Percentiles rank a stretch among this genome's conserved stretches.
These are phyloP conservation scores for Elaphurus davidianus DNA, from an alignment of 2,113 vertebrate species.

Conservation along the genomic window DNA sequence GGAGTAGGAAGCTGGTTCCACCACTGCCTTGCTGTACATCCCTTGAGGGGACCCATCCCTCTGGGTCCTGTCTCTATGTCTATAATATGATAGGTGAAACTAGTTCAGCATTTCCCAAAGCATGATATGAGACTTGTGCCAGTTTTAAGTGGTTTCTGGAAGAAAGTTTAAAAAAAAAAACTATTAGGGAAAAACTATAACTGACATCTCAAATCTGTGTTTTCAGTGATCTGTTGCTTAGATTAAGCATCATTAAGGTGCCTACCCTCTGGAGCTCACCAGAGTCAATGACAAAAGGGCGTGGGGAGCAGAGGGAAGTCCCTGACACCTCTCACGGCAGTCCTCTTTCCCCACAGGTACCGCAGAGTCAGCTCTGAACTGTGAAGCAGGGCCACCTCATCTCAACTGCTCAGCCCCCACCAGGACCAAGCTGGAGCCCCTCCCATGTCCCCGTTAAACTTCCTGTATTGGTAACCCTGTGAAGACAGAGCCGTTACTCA, in stretches of 20 bases:
- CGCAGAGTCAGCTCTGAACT: not conserved
- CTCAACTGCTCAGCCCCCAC: not conserved
- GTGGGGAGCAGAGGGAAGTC: not conserved
- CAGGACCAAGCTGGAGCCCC: not conserved
- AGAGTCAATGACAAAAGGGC: fast-evolving
- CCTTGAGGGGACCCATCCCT: not conserved
- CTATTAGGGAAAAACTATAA: not conserved
- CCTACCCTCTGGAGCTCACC: not conserved
- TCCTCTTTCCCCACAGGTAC: constrained; percentile 44
- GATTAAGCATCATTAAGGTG: not conserved
- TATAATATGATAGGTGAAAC: not conserved
- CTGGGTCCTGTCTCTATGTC: not conserved
- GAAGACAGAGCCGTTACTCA: not conserved
- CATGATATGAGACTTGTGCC: not conserved
- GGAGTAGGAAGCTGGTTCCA: not conserved
- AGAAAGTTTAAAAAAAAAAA: not conserved
- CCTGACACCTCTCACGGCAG: not conserved
- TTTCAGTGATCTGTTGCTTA: not conserved
- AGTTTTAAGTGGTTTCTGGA: not conserved
- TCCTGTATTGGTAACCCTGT: not conserved
- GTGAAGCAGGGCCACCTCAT: not conserved
- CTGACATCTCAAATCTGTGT: not conserved
- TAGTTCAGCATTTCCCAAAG: not conserved
- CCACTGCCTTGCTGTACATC: not conserved
- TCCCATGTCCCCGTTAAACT: not conserved